Conservation (phyloP, 2,113 vertebrate species). For the Chaenogobius annularis region DNA sequence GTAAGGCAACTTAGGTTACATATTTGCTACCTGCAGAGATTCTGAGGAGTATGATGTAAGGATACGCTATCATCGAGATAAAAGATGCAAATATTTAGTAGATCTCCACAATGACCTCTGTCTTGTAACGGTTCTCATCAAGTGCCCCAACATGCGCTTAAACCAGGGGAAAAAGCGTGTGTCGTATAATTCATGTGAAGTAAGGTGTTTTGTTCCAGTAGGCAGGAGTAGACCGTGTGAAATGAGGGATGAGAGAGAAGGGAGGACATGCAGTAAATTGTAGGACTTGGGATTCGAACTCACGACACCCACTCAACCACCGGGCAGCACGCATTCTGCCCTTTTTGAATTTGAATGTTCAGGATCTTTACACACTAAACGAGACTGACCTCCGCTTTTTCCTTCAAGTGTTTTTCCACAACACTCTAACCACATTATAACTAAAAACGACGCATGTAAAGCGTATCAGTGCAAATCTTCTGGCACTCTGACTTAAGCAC, state of each 20-base stretch:
- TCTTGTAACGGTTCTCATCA: neutral
- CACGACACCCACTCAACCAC: too few species aligned
- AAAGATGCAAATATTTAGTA: neutral
- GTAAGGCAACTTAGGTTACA: neutral
- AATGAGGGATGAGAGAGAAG: too few species aligned
- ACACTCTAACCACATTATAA: neutral
- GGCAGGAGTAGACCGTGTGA: too few species aligned
- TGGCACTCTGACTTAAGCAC: constrained; percentile 1
- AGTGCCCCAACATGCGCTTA: neutral
- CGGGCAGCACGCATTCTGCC: too few species aligned
- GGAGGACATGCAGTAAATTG: too few species aligned
- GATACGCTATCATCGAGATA: neutral
- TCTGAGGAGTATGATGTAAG: neutral
- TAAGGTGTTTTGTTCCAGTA: too few species aligned
- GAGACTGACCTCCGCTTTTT: neutral
- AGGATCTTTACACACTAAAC: neutral
- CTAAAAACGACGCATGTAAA: neutral
- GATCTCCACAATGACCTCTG: neutral
- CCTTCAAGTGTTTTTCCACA: neutral
- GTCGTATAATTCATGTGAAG: neutral
- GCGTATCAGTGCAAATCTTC: neutral
- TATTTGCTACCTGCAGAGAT: neutral
- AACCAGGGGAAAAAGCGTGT: too few species aligned
- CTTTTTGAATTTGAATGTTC: neutral
- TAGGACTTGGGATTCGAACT: too few species aligned